These are phyloP conservation scores for Accipiter cooperii DNA, from an alignment of 2,113 vertebrate species.

Conservation along the genomic window DNA sequence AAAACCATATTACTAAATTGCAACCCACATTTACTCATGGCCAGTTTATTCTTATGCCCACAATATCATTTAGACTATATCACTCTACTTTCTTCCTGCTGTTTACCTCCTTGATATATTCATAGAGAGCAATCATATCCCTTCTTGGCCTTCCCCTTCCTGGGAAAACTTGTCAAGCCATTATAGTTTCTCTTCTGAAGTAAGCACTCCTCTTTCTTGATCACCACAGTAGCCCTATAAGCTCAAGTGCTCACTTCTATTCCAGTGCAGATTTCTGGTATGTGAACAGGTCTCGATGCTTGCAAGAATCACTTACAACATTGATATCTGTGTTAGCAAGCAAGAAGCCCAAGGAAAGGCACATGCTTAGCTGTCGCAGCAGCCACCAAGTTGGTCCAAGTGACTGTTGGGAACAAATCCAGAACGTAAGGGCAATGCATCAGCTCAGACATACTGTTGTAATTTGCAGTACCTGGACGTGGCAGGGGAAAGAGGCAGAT, in stretches of 20 bases:
- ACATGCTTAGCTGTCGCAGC: neutral
- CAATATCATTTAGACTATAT: neutral
- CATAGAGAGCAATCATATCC: neutral
- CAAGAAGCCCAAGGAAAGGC: neutral
- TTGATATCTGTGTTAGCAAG: rapidly evolving
- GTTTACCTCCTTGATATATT: neutral
- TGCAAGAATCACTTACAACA: neutral
- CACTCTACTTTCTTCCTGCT: neutral
- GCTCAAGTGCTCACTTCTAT: neutral
- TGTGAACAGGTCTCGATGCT: neutral
- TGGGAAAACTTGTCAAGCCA: neutral
- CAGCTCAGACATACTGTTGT: neutral
- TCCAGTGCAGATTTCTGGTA: neutral
- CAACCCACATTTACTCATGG: neutral
- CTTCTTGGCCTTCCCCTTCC: neutral
- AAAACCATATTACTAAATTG: neutral
- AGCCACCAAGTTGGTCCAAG: neutral
- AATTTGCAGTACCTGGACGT: neutral
- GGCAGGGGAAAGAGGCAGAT: neutral
- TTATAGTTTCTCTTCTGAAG: neutral
- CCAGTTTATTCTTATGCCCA: neutral
- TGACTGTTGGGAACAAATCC: neutral
- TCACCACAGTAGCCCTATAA: neutral
- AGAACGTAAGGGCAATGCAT: neutral
- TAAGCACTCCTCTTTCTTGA: neutral